A percentile compares a stretch with the other conserved stretches of the same genome.
phyloP scores from a whole-genome alignment of 2,888 invertebrate genomes.

The Drosophila antonietae region DNA sequence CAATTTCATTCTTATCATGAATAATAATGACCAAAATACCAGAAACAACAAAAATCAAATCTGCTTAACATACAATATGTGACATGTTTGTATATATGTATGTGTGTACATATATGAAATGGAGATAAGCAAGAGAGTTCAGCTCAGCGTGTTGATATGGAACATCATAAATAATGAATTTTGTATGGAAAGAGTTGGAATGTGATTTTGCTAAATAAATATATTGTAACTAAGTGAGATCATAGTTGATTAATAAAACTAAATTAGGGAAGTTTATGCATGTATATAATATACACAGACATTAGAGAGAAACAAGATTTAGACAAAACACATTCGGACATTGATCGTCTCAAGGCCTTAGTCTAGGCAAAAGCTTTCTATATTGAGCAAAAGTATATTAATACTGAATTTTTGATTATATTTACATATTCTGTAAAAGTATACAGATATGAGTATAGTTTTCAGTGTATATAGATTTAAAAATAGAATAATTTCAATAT shows the following conservation, averaged over 20 bases:
- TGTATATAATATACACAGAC: too few relatives aligned
- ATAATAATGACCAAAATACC: constrained; percentile 24
- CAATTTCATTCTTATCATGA: constrained; percentile 44
- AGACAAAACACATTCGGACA: neutral
- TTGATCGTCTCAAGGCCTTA: too few relatives aligned
- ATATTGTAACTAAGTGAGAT: neutral
- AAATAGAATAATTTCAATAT: too few relatives aligned
- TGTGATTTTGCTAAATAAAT: constrained; percentile 3
- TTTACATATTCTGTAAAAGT: too few relatives aligned
- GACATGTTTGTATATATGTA: neutral
- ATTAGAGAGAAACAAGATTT: neutral
- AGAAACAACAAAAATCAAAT: constrained; percentile 28
- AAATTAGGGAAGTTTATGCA: neutral
- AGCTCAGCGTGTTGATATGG: constrained; percentile 2
- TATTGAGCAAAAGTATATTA: too few relatives aligned
- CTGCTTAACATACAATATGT: constrained; percentile 10
- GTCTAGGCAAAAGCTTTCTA: too few relatives aligned
- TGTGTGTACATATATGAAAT: neutral
- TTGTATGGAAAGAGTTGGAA: neutral
- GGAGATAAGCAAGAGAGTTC: constrained; percentile 3
- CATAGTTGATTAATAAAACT: neutral
- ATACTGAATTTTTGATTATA: too few relatives aligned
- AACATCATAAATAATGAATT: neutral
- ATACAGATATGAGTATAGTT: too few relatives aligned
- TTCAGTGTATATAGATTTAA: too few relatives aligned